Percentiles rank a stretch among this genome's conserved stretches.
Conservation (phyloP, 1,140 invertebrate genomes). For the Pristionchus pacificus region DNA sequence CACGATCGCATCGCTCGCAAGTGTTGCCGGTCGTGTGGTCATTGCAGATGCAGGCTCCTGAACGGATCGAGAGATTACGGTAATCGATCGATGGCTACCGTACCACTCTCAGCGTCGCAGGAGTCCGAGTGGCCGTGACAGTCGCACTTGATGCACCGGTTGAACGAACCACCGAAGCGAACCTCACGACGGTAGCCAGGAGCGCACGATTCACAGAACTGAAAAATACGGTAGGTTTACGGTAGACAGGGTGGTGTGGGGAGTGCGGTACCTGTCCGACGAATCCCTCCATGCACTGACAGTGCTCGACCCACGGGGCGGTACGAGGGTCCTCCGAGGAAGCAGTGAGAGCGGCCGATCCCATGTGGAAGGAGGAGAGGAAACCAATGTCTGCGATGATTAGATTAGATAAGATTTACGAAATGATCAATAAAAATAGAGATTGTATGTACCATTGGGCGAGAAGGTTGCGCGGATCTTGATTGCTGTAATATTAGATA, state of each 20-base stretch:
- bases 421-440: not conserved
- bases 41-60: constrained; percentile 87
- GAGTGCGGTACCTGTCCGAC: constrained; percentile 48
- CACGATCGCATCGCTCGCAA: constrained; percentile 86
- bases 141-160: constrained; percentile 86
- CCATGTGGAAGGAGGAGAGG: constrained; percentile 39
- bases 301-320: constrained; percentile 88
- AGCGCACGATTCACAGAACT: constrained; percentile 92
- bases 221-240: constrained; percentile 65
- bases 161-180: constrained; percentile 81
- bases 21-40: constrained; percentile 91
- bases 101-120: constrained; percentile 80
- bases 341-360: constrained; percentile 37
- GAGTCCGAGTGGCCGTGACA: constrained; percentile 91
- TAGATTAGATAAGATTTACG: not conserved
- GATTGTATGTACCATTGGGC: constrained; percentile 33
- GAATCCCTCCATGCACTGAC: constrained; percentile 84
- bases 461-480: constrained; percentile 87
- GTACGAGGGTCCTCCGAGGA: constrained; percentile 71
- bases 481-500: constrained; percentile 86
- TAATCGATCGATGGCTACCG: not conserved
- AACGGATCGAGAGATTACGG: not conserved
- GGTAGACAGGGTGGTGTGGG: too few relatives aligned
- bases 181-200: constrained; percentile 85
- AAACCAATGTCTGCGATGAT: constrained; percentile 59